Conservation (phyloP, 1,140 invertebrate genomes). For the Meloidogyne hapla region DNA sequence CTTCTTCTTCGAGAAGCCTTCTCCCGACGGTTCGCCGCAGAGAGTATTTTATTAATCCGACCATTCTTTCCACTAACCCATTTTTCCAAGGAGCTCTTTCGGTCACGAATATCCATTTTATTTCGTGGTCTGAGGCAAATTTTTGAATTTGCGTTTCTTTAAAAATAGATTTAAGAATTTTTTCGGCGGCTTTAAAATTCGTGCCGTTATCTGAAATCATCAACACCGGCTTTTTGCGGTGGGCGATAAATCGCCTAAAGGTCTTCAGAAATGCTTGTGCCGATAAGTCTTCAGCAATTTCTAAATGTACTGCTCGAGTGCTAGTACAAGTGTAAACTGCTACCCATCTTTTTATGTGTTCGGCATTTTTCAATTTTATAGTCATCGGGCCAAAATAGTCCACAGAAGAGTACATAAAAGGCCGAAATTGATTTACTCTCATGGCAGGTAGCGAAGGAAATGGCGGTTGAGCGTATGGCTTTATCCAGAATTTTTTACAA, state of each 20-base stretch:
- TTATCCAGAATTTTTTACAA: not conserved
- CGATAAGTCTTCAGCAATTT: not conserved
- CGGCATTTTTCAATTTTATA: not conserved
- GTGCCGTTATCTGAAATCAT: not conserved
- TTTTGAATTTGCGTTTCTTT: not conserved
- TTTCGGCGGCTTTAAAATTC: not conserved
- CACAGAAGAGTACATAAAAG: not conserved
- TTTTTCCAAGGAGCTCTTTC: constrained; percentile 8
- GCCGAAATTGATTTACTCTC: constrained; percentile 1
- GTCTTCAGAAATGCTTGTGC: not conserved
- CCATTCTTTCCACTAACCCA: not conserved
- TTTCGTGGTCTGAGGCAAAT: not conserved
- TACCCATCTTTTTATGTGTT: not conserved
- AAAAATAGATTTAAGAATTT: not conserved
- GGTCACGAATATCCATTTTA: not conserved
- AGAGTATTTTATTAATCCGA: not conserved
- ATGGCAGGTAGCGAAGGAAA: not conserved
- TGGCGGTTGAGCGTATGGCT: not conserved
- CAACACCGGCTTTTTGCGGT: not conserved
- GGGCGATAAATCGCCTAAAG: not conserved
- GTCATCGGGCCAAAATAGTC: not conserved
- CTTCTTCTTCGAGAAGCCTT: not conserved
- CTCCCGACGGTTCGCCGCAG: not conserved
- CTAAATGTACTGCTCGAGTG: not conserved
- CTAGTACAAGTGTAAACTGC: not conserved